Percentiles rank a stretch among this genome's conserved stretches.
Evolutionary conservation across 2,797 vertebrate species (phyloP).

Genomic region (Anguilla obscura): DNA sequence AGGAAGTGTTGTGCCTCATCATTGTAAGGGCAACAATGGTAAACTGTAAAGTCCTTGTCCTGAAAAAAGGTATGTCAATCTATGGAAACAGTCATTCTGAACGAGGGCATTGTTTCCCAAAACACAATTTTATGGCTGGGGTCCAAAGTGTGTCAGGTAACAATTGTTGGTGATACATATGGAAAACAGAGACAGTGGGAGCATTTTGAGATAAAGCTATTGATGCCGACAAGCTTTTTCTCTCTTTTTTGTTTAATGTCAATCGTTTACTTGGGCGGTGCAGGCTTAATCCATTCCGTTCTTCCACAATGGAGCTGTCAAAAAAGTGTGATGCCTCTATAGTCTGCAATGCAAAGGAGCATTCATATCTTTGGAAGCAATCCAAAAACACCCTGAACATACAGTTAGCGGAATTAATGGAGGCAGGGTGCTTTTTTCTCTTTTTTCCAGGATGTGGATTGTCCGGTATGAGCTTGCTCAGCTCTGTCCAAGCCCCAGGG

Average conservation of each 20-base stretch:
- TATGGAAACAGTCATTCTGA: conserved; percentile 60
- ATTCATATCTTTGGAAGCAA: conserved; percentile 59
- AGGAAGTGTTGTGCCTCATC: conserved; percentile 60
- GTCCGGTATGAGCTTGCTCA: not conserved
- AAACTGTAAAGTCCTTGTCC: conserved; percentile 59
- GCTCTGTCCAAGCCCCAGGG: not conserved
- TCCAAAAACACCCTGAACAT: conserved; percentile 54
- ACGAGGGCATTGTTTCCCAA: conserved; percentile 60
- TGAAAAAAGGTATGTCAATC: conserved; percentile 58
- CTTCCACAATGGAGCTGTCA: conserved; percentile 61
- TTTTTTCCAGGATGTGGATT: not conserved
- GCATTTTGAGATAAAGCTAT: conserved; percentile 36
- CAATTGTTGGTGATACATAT: conserved; percentile 49
- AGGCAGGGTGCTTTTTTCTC: not conserved
- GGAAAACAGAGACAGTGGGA: conserved; percentile 41
- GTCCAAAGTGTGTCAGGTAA: conserved; percentile 66
- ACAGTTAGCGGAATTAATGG: conserved; percentile 27
- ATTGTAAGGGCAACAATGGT: conserved; percentile 70
- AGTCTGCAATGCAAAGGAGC: conserved; percentile 52
- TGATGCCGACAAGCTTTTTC: conserved; percentile 23
- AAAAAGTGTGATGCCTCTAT: conserved; percentile 56
- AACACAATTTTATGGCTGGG: conserved; percentile 57
- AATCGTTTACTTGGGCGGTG: conserved; percentile 59
- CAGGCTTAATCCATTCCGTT: conserved; percentile 62
- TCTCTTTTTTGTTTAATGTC: conserved; percentile 51